These are phyloP conservation scores for Channallabes apus DNA, from an alignment of 2,797 vertebrate genomes.

Conservation along the genomic window DNA sequence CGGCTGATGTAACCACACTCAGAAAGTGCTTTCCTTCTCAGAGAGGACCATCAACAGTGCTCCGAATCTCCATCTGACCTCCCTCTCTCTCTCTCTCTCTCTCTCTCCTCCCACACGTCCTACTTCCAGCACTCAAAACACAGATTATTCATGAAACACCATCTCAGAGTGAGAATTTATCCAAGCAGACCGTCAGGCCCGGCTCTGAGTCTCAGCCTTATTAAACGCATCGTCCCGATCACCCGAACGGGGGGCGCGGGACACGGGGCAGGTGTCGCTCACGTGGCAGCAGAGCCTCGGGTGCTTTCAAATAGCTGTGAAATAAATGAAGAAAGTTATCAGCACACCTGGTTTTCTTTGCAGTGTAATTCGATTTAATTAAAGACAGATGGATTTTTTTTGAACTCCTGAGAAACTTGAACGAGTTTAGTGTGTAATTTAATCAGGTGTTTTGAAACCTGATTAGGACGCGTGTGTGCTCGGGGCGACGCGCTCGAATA, in stretches of 20 bases:
- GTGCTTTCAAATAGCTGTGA: background rate
- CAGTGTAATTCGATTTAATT: slow-evolving; percentile 45
- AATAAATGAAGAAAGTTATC: slow-evolving; percentile 41
- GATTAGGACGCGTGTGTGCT: slow-evolving; percentile 36
- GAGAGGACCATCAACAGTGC: background rate
- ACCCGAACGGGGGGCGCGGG: too few species aligned
- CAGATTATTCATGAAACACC: background rate
- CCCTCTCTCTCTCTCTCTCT: background rate
- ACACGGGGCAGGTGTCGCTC: background rate
- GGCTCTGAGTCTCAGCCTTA: background rate
- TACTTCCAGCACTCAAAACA: background rate
- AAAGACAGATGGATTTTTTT: slow-evolving; percentile 47
- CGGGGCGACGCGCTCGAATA: background rate
- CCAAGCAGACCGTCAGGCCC: background rate
- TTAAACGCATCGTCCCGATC: background rate
- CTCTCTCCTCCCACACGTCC: background rate
- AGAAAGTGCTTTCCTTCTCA: background rate
- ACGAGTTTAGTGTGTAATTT: slow-evolving; percentile 44
- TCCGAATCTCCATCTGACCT: background rate
- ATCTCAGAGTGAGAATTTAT: background rate
- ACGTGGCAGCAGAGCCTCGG: background rate
- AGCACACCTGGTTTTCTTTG: background rate
- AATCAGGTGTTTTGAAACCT: slow-evolving; percentile 47
- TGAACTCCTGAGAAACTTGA: slow-evolving; percentile 42
- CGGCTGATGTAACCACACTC: slow-evolving; percentile 10